phyloP scores from a whole-genome alignment of 2,113 vertebrate genomes.

The Narcine bancroftii region DNA sequence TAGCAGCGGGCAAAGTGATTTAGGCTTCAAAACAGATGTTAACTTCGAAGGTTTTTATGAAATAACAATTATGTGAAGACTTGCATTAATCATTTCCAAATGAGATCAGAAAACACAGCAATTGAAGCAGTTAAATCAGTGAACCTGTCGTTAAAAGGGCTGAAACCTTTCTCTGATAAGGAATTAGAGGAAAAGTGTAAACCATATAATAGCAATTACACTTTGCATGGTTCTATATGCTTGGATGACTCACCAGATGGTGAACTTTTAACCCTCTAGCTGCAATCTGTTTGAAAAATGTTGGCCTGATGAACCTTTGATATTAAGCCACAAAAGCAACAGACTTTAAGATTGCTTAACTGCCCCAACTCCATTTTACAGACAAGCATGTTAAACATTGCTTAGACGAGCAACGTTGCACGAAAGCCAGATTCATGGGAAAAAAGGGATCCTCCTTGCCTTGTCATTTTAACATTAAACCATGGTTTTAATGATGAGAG shows the following conservation, averaged over 20 bases:
- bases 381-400: neutral
- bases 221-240: neutral
- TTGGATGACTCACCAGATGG: neutral
- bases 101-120: neutral
- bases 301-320: neutral
- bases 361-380: neutral
- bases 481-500: neutral
- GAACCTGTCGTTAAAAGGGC: neutral
- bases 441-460: neutral
- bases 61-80: neutral
- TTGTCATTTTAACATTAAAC: neutral
- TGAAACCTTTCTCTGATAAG: neutral
- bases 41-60: neutral
- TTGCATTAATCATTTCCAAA: neutral
- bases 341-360: neutral
- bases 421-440: neutral
- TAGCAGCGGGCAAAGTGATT: neutral
- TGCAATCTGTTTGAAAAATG: neutral
- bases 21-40: neutral
- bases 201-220: neutral
- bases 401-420: neutral
- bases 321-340: neutral
- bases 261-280: neutral
- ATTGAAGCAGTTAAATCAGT: neutral
- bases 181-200: slow-evolving; percentile 4